These are phyloP conservation scores for Drosophila koepferae DNA, from an alignment of 2,888 invertebrate species.

Conservation along the genomic window DNA sequence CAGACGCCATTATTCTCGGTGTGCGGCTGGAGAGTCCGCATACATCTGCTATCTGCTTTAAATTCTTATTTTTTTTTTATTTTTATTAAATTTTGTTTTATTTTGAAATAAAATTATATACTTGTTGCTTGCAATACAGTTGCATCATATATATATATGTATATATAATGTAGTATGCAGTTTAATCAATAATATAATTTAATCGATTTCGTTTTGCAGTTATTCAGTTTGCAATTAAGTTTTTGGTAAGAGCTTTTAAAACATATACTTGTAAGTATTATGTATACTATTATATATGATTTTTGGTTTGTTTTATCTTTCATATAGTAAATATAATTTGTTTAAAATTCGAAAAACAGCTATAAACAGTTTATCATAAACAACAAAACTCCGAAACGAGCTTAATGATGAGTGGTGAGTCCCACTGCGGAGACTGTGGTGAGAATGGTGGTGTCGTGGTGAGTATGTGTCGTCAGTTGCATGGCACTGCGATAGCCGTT, in stretches of 20 bases:
- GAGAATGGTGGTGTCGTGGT: slow-evolving; percentile 32
- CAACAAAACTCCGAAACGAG: slow-evolving; percentile 79
- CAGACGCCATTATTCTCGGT: slow-evolving; percentile 71
- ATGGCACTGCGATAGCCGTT: slow-evolving; percentile 18
- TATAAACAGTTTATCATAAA: slow-evolving; percentile 79
- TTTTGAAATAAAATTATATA: slow-evolving; percentile 68
- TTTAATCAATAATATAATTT: slow-evolving; percentile 61
- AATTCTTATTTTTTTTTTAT: slow-evolving; percentile 49
- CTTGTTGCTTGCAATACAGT: slow-evolving; percentile 64
- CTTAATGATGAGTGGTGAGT: slow-evolving; percentile 55
- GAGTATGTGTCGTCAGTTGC: slow-evolving; percentile 26
- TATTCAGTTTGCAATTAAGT: slow-evolving; percentile 57
- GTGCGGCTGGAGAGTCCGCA: slow-evolving; percentile 41
- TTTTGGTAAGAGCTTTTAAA: slow-evolving; percentile 71
- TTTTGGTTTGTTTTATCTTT: slow-evolving; percentile 44
- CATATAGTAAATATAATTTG: slow-evolving; percentile 77
- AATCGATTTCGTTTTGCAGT: slow-evolving; percentile 58
- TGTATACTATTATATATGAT: slow-evolving; percentile 55
- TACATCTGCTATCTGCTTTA: slow-evolving; percentile 50
- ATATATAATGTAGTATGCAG: slow-evolving; percentile 63
- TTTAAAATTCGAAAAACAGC: slow-evolving; percentile 80
- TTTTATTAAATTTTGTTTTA: slow-evolving; percentile 42
- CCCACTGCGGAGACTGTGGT: slow-evolving; percentile 28
- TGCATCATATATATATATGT: slow-evolving; percentile 46
- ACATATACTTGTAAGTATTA: slow-evolving; percentile 64